Evolutionary conservation across 2,888 invertebrate species (phyloP).

Genomic region (Epiblema foenella): DNA sequence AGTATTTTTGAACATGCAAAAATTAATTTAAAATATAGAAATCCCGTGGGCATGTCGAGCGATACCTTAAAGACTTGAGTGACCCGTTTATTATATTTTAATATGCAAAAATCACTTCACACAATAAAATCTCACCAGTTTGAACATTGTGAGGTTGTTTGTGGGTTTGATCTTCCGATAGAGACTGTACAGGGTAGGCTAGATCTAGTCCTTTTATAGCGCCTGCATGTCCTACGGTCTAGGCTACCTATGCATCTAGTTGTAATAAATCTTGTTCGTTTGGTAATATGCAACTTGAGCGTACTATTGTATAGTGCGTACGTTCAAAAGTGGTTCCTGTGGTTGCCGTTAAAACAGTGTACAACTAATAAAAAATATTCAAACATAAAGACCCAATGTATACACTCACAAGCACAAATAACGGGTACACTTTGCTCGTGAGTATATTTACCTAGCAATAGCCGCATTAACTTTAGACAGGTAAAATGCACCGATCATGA

Average conservation of each 20-base stretch:
- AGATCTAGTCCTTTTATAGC: constrained; percentile 76
- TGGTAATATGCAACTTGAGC: constrained; percentile 69
- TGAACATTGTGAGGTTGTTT: constrained; percentile 47
- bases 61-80: too few species aligned
- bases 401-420: too few species aligned
- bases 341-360: constrained; percentile 18
- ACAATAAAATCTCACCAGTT: constrained; percentile 43
- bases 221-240: constrained; percentile 57
- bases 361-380: neutral
- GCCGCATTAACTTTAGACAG: too few species aligned
- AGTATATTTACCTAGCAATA: too few species aligned
- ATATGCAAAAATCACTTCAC: neutral
- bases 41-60: too few species aligned
- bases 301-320: constrained; percentile 46
- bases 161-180: constrained; percentile 54
- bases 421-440: too few species aligned
- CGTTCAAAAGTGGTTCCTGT: constrained; percentile 42
- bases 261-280: constrained; percentile 72
- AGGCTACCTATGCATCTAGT: constrained; percentile 61
- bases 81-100: too few species aligned
- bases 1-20: neutral
- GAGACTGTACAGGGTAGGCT: constrained; percentile 61
- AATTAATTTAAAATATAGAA: too few species aligned
- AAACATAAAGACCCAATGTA: neutral
- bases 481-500: too few species aligned